Percentiles rank a stretch among this genome's conserved stretches.
These are phyloP conservation scores for Nansenia antarctica DNA, from an alignment of 2,113 vertebrate genomes.

Conservation along the genomic window DNA sequence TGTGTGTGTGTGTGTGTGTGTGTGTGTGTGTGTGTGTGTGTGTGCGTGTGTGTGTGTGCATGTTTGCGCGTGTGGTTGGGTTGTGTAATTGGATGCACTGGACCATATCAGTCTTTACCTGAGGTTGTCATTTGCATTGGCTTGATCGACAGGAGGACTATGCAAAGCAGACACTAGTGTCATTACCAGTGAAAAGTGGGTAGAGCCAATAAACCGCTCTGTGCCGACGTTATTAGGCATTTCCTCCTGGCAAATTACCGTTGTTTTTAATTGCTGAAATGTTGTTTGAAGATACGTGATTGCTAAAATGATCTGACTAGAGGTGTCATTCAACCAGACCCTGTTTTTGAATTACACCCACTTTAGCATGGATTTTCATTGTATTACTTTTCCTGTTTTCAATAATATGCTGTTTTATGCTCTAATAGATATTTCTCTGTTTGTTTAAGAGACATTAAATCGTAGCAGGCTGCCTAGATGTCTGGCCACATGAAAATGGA, in stretches of 20 bases:
- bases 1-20: neutral
- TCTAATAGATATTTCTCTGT: no score
- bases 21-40: neutral
- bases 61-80: no score
- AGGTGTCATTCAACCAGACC: no score
- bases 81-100: constrained; percentile 72
- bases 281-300: no score
- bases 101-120: constrained; percentile 60
- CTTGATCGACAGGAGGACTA: constrained; percentile 63
- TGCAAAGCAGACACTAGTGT: constrained; percentile 42
- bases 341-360: no score
- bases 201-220: no score
- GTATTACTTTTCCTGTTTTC: no score
- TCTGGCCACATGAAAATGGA: constrained; percentile 9
- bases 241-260: constrained; percentile 37
- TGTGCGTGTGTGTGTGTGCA: constrained; percentile 30
- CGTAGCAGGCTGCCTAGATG: neutral
- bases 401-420: no score
- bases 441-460: neutral
- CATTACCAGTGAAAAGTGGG: constrained; percentile 26
- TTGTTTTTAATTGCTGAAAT: no score
- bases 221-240: constrained; percentile 30
- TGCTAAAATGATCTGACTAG: no score
- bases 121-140: constrained; percentile 59
- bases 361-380: no score